These are phyloP conservation scores for Chauna torquata DNA, from an alignment of 2,113 vertebrate species.

Conservation along the genomic window DNA sequence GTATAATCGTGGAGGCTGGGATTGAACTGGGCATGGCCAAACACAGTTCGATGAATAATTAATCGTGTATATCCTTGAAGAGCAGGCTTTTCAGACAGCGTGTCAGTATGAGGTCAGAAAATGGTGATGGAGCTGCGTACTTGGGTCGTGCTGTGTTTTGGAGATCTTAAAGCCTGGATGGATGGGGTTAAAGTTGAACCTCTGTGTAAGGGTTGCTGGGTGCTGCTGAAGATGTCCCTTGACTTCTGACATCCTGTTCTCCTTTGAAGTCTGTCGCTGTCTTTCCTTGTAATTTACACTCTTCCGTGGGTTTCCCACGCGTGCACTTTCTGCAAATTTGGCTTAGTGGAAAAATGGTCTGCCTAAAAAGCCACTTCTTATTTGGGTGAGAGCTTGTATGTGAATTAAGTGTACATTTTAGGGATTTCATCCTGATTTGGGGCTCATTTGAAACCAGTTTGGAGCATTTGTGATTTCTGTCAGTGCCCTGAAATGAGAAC, in stretches of 20 bases:
- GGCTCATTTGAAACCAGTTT: background rate
- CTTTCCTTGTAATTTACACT: background rate
- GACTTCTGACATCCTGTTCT: background rate
- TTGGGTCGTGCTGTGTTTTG: background rate
- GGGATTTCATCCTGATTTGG: background rate
- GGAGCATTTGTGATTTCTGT: background rate
- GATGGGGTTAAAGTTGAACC: background rate
- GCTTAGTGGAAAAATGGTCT: background rate
- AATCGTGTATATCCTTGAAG: background rate
- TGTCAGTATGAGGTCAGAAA: background rate
- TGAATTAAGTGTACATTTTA: background rate
- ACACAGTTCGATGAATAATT: conserved; percentile 49
- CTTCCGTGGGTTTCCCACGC: background rate
- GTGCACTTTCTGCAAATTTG: rapidly evolving
- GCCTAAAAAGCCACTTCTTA: background rate
- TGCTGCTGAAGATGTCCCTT: background rate
- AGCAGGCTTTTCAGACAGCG: background rate
- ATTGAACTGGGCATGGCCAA: background rate
- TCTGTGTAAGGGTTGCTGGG: background rate
- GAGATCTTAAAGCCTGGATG: background rate
- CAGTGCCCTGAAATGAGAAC: background rate
- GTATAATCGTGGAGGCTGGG: background rate
- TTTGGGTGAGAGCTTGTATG: background rate
- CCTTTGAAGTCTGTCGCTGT: background rate
- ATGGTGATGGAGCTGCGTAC: background rate